Conservation (phyloP, 2,797 vertebrate genomes). For the Meriones psammophilus region DNA sequence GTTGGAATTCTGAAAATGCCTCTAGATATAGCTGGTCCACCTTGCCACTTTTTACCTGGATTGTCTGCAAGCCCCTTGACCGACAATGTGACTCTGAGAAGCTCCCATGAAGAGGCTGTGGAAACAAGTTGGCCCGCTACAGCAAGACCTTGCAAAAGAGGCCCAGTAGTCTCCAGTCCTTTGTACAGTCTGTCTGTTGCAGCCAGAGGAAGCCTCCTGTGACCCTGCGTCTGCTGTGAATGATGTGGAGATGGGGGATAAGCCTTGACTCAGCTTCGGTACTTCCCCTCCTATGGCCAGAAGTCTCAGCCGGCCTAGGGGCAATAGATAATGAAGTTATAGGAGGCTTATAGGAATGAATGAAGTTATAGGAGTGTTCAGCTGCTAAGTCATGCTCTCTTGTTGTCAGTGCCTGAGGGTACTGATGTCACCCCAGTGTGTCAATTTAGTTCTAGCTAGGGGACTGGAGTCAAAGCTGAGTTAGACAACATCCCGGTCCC, state of each 20-base stretch:
- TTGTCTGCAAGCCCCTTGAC: background rate
- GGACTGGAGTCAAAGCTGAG: conserved; percentile 5
- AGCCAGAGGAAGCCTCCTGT: background rate
- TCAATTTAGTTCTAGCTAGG: background rate
- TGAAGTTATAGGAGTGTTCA: background rate
- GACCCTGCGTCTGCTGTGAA: background rate
- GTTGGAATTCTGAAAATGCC: conserved; percentile 1
- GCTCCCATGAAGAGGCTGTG: background rate
- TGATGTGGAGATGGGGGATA: background rate
- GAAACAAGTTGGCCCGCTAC: background rate
- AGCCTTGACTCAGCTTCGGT: background rate
- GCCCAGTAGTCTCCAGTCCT: background rate
- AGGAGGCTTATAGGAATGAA: background rate
- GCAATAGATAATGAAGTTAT: background rate
- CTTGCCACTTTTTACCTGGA: background rate
- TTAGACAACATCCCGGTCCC: conserved; percentile 2
- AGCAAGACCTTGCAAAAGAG: background rate
- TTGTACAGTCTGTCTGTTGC: background rate
- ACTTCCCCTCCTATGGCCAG: background rate
- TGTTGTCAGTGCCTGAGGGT: background rate
- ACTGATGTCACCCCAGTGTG: background rate
- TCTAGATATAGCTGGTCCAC: background rate
- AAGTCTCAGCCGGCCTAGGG: background rate
- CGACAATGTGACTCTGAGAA: background rate
- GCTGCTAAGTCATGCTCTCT: background rate